Conservation (phyloP, 2,888 invertebrate species). For the Graphium colonna region DNA sequence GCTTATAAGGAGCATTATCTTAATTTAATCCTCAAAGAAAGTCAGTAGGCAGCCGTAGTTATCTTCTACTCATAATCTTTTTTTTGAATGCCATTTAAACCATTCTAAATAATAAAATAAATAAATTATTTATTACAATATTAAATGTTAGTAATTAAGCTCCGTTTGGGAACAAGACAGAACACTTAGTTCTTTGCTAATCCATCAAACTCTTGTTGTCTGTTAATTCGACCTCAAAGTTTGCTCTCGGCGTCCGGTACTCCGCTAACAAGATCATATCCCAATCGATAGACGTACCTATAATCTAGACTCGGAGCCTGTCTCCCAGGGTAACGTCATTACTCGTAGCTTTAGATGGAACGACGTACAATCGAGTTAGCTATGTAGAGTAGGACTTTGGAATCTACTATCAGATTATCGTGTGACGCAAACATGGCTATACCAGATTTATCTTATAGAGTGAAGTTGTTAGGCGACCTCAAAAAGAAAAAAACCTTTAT, state of each 20-base stretch:
- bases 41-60: too few species aligned
- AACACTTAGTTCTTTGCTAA: slow-evolving; percentile 10
- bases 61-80: too few species aligned
- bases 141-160: too few species aligned
- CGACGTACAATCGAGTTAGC: slow-evolving; percentile 16
- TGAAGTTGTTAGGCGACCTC: too few species aligned
- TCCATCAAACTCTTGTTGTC: slow-evolving; percentile 34
- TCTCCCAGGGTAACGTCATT: slow-evolving; percentile 16
- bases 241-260: slow-evolving; percentile 17
- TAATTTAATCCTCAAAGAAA: too few species aligned
- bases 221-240: slow-evolving; percentile 28
- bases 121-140: too few species aligned
- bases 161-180: not conserved
- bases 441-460: too few species aligned
- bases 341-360: slow-evolving; percentile 10
- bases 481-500: too few species aligned
- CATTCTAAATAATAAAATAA: too few species aligned
- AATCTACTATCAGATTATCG: slow-evolving; percentile 3
- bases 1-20: too few species aligned
- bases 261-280: slow-evolving; percentile 26
- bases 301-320: slow-evolving; percentile 22
- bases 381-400: not conserved
- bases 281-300: slow-evolving; percentile 25
- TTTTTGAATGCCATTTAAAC: too few species aligned
- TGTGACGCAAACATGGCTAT: too few species aligned